These are phyloP conservation scores for Hirtodrosophila confusa DNA, from an alignment of 2,888 invertebrate genomes.

Conservation along the genomic window DNA sequence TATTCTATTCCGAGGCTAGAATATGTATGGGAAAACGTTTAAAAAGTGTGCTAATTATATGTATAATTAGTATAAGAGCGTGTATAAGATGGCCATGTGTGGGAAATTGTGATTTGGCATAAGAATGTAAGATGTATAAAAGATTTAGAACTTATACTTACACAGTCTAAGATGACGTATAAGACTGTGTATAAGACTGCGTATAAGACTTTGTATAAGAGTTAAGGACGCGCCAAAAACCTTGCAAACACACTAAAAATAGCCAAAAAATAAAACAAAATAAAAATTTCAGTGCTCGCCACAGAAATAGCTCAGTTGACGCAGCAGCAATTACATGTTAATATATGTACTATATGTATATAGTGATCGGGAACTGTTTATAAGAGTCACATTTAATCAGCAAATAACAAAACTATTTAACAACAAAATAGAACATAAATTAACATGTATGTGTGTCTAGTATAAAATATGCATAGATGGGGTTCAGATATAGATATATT, in stretches of 20 bases:
- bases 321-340: not conserved
- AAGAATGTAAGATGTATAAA: no score
- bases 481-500: not conserved
- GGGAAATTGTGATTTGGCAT: no score
- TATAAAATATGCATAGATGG: no score
- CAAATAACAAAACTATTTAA: constrained; percentile 33
- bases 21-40: no score
- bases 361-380: constrained; percentile 19
- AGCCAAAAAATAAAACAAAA: constrained; percentile 4
- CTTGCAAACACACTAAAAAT: constrained; percentile 35
- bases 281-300: constrained; percentile 19
- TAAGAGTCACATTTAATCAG: constrained; percentile 41
- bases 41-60: no score
- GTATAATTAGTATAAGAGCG: not conserved
- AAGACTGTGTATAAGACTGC: not conserved
- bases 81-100: not conserved
- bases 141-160: not conserved
- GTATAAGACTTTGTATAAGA: constrained; percentile 10
- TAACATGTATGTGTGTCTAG: constrained; percentile 2
- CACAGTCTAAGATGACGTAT: not conserved
- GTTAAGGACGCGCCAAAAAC: constrained; percentile 12
- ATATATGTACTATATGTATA: no score
- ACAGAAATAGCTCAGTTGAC: constrained; percentile 25
- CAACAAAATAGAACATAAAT: constrained; percentile 9
- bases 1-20: no score